phyloP scores from a whole-genome alignment of 2,113 vertebrate species.

The Leucopsar rothschildi region DNA sequence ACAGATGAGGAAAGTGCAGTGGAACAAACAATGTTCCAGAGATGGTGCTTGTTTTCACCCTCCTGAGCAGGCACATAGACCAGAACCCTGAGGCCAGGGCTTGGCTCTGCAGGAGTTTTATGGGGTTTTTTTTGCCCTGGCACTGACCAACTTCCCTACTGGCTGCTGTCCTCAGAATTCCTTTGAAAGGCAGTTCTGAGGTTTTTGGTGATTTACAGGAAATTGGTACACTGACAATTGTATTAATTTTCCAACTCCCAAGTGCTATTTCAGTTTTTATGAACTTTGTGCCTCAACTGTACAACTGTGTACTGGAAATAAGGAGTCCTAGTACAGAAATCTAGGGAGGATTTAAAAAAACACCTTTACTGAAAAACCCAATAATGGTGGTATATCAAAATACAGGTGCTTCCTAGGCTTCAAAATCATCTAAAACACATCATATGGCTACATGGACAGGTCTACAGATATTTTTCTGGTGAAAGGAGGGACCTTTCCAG shows the following conservation, averaged over 20 bases:
- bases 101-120: not conserved
- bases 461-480: not conserved
- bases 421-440: not conserved
- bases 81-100: not conserved
- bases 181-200: constrained; percentile 27
- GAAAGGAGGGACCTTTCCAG: not conserved
- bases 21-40: constrained; percentile 28
- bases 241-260: not conserved
- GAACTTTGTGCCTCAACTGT: not conserved
- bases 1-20: constrained; percentile 31
- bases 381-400: not conserved
- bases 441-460: not conserved
- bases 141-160: constrained; percentile 32
- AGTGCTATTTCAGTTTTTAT: constrained; percentile 11
- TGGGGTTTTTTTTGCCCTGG: not conserved
- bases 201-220: constrained; percentile 34
- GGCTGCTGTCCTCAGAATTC: constrained; percentile 44
- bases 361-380: not conserved
- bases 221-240: not conserved
- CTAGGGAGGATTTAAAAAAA: not conserved
- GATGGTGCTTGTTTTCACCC: constrained; percentile 10
- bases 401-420: not conserved
- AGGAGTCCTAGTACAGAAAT: not conserved
- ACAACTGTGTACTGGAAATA: not conserved
- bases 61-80: not conserved